Evolutionary conservation across 2,888 invertebrate species (phyloP), one percentile per base, ranked within the genome.

Genomic region (Phanerotoma sp.): DNA sequence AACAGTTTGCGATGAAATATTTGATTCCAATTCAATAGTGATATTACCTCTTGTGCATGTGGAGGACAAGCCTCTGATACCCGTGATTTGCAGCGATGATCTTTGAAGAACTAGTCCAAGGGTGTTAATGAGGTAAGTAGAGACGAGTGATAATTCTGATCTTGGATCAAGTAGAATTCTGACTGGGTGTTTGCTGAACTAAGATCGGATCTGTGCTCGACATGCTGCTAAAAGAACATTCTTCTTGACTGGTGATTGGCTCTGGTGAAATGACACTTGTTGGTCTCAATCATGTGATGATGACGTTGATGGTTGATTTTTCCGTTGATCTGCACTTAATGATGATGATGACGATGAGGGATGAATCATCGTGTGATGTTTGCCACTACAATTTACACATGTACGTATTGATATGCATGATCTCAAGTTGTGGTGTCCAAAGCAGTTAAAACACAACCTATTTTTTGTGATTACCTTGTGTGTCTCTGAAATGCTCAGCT

Each of bases 311-410:
- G 57, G 52, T 15, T 59, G 28, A 11, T 60, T 56, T 7, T 52
- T 59, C n/a, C 57, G 57, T 9, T 55, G 56, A 28, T 54, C 60
- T 51, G 56, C 20, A 53, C 47, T 6, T n/a, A n/a, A n/a, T n/a
- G n/a, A n/a, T 30, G 21, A 10, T 51, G 48, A 22, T 6, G 1
- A 1, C 4, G 53, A 18, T 48, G 50, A 28, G 22, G 20, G 6
- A 20, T 51, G 56, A 4, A 56, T 9, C 54, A 56, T 54, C 1
- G 57, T 51, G 21, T 53, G 57, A 21, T 55, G 60, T 1, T 9
- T 15, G 0, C 18, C 4, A 3, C 11, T 3, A 30, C 56, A 54
- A 13, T n/a, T 18, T 10, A 25, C 40, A 42, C 50, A 56, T 0
- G 10, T 5, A 3, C 41, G 25, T 2, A 13, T 21, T 1, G 50